Base-by-base conservation (phyloP, 2,797 vertebrate genomes). In the Scomberomorus guttatus region DNA sequence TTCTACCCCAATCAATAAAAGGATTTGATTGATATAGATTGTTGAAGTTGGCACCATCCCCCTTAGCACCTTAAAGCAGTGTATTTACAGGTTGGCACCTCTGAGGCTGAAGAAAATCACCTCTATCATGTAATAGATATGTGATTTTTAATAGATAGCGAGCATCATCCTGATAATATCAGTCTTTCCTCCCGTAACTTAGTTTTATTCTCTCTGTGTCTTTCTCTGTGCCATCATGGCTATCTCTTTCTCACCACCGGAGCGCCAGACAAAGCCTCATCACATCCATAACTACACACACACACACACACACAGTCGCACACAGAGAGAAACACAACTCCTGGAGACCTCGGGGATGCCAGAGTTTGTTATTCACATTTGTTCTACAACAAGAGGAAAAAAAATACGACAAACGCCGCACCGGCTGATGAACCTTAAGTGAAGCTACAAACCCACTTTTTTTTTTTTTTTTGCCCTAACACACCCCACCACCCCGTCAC, bases 11-110 rank as follows among this genome's bases (percentile, higher is more conserved):
- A 70, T 90, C 87, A 89, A 84, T 89, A 82, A 85, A 64, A 24
- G 37, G 69, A 87, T 84, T 75, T 81, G 81, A 90, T 84, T 86
- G 75, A 48, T 86, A 79, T 77, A 15, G 77, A 88, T 89, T 83
- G 84, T 86, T 75, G 60, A 88, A 76, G 77, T 24, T 64, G 77
- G 81, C 77, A 65, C 39, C 34, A 9, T 56, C 42, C 13, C 50
- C 73, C 44, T 59, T 7, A 64, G 70, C 68, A 69, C 51, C 65
- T 17, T 34, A 15, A 32, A 55, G 50, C 68, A 7, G 24, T n/a
- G 44, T 3, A 1, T 61, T 65, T 32, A 56, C 64, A 66, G 50
- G 52, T 52, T 69, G 62, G 51, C 77, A 77, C 55, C 72, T 46
- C 1, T 55, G 57, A 65, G 27, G 64, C 48, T 20, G 20, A 58